phyloP scores from a whole-genome alignment of 2,888 invertebrate genomes.

The Andrena hattorfiana region DNA sequence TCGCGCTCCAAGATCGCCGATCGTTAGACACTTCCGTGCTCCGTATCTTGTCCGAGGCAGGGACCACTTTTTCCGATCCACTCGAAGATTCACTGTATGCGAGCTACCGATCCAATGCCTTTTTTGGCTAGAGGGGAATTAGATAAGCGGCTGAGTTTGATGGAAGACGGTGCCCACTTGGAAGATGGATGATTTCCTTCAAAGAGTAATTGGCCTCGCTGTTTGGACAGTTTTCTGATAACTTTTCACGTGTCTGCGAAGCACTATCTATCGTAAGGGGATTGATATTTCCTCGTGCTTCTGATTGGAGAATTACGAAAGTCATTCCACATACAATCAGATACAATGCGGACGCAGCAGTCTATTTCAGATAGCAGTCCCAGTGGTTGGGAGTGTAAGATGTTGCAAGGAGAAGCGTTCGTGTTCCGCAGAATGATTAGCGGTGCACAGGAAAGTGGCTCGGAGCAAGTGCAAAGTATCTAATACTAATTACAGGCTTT shows the following conservation, averaged over 20 bases:
- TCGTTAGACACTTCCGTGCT: slow-evolving; percentile 74
- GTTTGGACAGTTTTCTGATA: background rate
- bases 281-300: too few species aligned
- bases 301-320: too few species aligned
- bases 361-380: background rate
- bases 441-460: background rate
- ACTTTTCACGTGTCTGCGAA: background rate
- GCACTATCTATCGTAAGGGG: background rate
- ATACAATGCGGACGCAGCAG: too few species aligned
- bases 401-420: background rate
- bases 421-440: slow-evolving; percentile 1
- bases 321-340: too few species aligned
- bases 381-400: background rate
- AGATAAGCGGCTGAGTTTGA: background rate
- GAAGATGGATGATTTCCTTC: too few species aligned
- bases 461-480: slow-evolving; percentile 18
- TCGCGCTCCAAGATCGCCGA: slow-evolving; percentile 75
- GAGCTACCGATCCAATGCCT: slow-evolving; percentile 36
- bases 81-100: background rate
- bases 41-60: slow-evolving; percentile 33
- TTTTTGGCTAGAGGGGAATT: background rate
- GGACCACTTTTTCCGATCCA: slow-evolving; percentile 39
- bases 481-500: slow-evolving; percentile 14
- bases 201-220: too few species aligned
- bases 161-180: background rate